These are phyloP conservation scores for Synergus japonicus DNA, from an alignment of 2,888 invertebrate genomes.

Conservation along the genomic window DNA sequence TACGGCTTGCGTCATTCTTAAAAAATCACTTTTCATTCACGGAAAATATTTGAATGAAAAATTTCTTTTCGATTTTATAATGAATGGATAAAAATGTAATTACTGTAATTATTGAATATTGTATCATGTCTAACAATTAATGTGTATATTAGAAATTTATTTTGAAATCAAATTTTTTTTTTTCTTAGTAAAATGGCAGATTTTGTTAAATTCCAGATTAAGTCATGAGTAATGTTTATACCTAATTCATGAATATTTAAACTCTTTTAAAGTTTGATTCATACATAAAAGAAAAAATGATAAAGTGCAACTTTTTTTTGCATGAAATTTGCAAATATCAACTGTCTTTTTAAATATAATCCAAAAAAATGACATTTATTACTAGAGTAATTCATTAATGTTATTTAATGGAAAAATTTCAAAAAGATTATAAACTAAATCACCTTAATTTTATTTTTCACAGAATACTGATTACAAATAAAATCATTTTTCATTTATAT, in stretches of 20 bases:
- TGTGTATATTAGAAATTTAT: too few species aligned
- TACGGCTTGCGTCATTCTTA: not conserved
- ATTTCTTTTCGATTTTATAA: too few species aligned
- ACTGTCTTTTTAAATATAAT: not conserved
- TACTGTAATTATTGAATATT: too few species aligned
- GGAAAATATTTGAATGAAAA: not conserved
- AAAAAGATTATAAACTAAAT: not conserved
- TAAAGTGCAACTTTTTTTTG: not conserved
- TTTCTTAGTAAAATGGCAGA: too few species aligned
- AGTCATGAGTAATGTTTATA: not conserved
- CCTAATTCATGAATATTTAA: not conserved
- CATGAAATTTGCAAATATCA: not conserved
- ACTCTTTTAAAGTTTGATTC: not conserved
- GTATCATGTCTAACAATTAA: too few species aligned
- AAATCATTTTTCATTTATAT: slow-evolving; percentile 13
- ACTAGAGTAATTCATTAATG: too few species aligned
- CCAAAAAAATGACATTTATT: too few species aligned
- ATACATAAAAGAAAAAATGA: not conserved
- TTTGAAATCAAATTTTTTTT: too few species aligned
- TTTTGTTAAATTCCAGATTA: too few species aligned
- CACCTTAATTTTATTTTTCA: slow-evolving; percentile 21
- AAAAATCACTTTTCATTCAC: not conserved
- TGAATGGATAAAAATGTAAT: too few species aligned
- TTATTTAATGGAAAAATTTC: too few species aligned
- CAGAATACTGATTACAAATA: slow-evolving; percentile 25